A percentile compares a stretch with the other conserved stretches of the same genome.
Evolutionary conservation across 2,888 invertebrate species (phyloP).

Genomic region (Caradrina clavipalpis): DNA sequence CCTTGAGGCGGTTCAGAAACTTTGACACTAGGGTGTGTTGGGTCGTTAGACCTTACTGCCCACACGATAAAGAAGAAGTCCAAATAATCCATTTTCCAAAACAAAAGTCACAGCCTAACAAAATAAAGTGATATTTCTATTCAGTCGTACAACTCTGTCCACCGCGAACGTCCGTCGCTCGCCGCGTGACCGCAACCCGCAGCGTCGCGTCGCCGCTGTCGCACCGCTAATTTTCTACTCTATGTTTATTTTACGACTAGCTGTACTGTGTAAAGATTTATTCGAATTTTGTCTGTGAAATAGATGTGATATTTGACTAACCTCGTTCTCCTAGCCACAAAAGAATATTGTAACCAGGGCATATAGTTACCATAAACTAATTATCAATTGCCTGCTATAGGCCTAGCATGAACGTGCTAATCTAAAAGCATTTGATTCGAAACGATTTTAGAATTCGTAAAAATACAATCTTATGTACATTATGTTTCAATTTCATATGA

Average conservation of each 20-base stretch:
- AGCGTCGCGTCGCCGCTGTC: slow-evolving; percentile 8
- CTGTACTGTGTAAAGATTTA: neutral
- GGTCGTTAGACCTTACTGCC: no score
- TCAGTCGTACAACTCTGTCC: slow-evolving; percentile 11
- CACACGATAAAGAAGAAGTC: no score
- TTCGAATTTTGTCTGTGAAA: neutral
- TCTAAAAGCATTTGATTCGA: no score
- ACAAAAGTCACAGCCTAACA: neutral
- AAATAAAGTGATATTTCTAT: neutral
- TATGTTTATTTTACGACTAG: neutral
- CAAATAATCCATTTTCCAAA: neutral
- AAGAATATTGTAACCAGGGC: no score
- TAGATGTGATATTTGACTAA: neutral
- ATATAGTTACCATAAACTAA: no score
- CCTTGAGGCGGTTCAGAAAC: no score
- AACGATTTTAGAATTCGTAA: no score
- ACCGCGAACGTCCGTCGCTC: slow-evolving; percentile 10
- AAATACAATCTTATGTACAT: no score
- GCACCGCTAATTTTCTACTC: slow-evolving; percentile 28
- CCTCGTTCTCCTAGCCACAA: neutral
- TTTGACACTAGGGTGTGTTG: no score
- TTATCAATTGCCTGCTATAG: no score
- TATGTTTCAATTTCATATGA: no score
- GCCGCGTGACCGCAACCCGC: slow-evolving; percentile 17
- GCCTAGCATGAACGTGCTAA: no score